These are phyloP conservation scores for Tridacna crocea DNA, from an alignment of 2,888 invertebrate genomes.

Conservation along the genomic window DNA sequence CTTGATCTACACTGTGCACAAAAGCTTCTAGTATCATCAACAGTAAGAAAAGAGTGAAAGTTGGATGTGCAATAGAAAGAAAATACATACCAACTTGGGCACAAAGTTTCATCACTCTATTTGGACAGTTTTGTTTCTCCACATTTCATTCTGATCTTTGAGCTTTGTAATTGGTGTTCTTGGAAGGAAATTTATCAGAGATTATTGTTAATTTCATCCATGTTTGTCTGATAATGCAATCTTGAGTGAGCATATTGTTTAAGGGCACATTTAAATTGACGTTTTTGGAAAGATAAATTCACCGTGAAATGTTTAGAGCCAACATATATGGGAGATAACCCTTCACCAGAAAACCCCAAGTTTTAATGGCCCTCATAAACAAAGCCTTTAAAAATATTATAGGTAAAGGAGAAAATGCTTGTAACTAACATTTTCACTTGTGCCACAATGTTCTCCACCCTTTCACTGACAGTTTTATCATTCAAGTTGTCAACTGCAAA, in stretches of 20 bases:
- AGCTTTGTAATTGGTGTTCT: constrained; percentile 26
- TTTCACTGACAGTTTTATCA: too few species aligned
- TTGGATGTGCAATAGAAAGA: background rate
- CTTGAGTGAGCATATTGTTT: constrained; percentile 34
- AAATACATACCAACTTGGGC: background rate
- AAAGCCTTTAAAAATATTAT: too few species aligned
- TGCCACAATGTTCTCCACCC: too few species aligned
- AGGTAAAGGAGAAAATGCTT: too few species aligned
- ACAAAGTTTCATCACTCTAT: constrained; percentile 1
- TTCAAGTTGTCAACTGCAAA: too few species aligned
- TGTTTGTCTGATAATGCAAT: constrained; percentile 37
- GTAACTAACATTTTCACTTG: too few species aligned
- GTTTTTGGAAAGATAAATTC: constrained; percentile 31
- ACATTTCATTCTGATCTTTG: constrained; percentile 30
- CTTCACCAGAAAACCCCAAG: too few species aligned
- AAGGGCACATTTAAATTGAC: constrained; percentile 33
- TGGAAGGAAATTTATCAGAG: constrained; percentile 28
- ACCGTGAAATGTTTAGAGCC: constrained; percentile 29
- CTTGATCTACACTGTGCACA: too few species aligned
- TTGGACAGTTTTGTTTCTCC: constrained; percentile 3
- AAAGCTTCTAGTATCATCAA: too few species aligned
- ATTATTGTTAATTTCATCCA: constrained; percentile 33
- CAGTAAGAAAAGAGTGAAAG: too few species aligned
- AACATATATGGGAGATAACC: background rate
- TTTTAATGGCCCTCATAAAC: too few species aligned